Conservation (phyloP, 2,113 vertebrate genomes). For the Gnathonemus echidnorhynchus region DNA sequence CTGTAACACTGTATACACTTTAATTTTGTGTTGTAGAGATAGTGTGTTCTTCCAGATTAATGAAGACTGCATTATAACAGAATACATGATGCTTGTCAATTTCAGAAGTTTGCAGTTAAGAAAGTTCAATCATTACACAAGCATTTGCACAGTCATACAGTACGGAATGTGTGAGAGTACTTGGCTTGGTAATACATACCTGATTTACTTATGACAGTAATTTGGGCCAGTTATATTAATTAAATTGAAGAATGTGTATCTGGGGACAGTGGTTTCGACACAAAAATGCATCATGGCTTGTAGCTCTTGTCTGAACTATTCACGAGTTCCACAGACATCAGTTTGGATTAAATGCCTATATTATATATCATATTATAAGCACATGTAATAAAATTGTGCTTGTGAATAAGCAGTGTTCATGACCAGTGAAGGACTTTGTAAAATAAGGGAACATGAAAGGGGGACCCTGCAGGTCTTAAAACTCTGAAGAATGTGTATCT, state of each 20-base stretch:
- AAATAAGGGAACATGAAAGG: neutral
- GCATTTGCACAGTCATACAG: neutral
- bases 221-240: neutral
- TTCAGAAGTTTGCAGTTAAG: neutral
- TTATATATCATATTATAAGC: neutral
- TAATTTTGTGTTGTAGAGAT: slow-evolving; percentile 16
- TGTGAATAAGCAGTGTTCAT: neutral
- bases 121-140: neutral
- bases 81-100: neutral
- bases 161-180: neutral
- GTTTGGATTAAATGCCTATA: neutral
- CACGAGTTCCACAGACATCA: neutral
- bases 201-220: neutral
- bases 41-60: neutral
- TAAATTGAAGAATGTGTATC: neutral
- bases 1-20: slow-evolving; percentile 13
- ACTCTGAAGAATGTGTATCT: neutral
- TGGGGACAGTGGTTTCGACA: neutral
- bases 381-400: neutral
- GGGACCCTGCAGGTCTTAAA: neutral
- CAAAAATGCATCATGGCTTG: neutral
- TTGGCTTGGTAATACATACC: neutral
- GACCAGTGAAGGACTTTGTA: neutral
- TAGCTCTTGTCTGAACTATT: neutral
- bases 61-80: neutral